Evolutionary conservation across 2,113 vertebrate genomes (phyloP).

Genomic region (Entosphenus tridentatus): DNA sequence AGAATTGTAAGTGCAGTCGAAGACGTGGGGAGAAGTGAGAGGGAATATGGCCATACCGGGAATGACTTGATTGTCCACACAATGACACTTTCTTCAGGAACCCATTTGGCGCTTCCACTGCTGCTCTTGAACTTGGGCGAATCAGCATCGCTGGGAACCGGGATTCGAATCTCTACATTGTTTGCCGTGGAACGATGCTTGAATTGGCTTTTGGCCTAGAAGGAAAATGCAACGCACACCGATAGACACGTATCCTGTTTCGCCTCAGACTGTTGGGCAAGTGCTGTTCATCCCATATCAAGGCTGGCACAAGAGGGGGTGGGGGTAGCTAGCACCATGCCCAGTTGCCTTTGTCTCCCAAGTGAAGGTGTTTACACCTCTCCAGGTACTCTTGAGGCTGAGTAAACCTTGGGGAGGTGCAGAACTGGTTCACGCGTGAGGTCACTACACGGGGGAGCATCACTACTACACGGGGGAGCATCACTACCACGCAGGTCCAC

Average conservation of each 20-base stretch:
- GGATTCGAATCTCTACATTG: slow-evolving; percentile 59
- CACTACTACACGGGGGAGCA: no score
- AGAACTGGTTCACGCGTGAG: no score
- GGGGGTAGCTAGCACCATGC: background rate
- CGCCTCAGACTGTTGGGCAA: background rate
- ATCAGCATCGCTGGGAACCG: slow-evolving; percentile 73
- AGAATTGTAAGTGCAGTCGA: no score
- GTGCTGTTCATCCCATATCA: background rate
- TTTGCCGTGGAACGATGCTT: slow-evolving; percentile 91
- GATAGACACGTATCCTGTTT: background rate
- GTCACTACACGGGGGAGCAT: no score
- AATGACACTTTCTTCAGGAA: slow-evolving; percentile 58
- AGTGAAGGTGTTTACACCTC: no score
- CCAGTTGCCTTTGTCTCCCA: no score
- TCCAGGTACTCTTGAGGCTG: no score
- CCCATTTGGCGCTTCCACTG: slow-evolving; percentile 48
- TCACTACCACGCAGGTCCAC: no score
- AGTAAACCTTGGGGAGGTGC: no score
- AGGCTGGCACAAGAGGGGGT: background rate
- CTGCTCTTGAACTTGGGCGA: slow-evolving; percentile 76
- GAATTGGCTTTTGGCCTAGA: slow-evolving; percentile 74
- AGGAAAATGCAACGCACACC: background rate
- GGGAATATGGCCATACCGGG: slow-evolving; percentile 26
- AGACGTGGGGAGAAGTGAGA: no score
- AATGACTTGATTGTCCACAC: slow-evolving; percentile 88